These are phyloP conservation scores for Cataglyphis cursor DNA, from an alignment of 2,888 invertebrate genomes.

Conservation along the genomic window DNA sequence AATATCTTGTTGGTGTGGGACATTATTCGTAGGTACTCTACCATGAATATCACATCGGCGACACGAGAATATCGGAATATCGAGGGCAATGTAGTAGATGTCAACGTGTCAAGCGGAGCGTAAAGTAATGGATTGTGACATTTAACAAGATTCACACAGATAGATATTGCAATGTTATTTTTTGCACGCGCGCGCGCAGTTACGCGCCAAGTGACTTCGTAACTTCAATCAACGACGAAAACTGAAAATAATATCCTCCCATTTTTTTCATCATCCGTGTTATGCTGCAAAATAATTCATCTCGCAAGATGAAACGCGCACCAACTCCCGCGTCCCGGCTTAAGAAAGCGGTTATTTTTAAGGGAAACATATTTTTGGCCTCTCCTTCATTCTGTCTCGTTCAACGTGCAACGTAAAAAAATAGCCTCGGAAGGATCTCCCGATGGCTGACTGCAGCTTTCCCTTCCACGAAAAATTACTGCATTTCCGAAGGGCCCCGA, in stretches of 20 bases:
- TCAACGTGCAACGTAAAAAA: slow-evolving; percentile 38
- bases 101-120: slow-evolving; percentile 66
- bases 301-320: slow-evolving; percentile 11
- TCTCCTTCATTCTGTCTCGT: slow-evolving; percentile 12
- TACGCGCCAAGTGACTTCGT: not conserved
- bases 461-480: slow-evolving; percentile 54
- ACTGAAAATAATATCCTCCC: not conserved
- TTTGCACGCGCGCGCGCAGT: not conserved
- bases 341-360: slow-evolving; percentile 34
- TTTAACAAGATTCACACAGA: slow-evolving; percentile 44
- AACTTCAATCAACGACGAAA: not conserved
- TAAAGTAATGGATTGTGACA: slow-evolving; percentile 48
- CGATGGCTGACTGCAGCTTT: slow-evolving; percentile 32
- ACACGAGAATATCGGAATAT: slow-evolving; percentile 66
- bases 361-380: slow-evolving; percentile 34
- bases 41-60: slow-evolving; percentile 59
- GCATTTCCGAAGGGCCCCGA: slow-evolving; percentile 48
- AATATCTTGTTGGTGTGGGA: slow-evolving; percentile 48
- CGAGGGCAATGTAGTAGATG: slow-evolving; percentile 59
- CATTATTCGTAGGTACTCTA: slow-evolving; percentile 39
- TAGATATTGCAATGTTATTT: slow-evolving; percentile 22
- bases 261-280: not conserved
- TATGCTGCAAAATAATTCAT: slow-evolving; percentile 13
- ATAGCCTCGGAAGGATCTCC: slow-evolving; percentile 9
- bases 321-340: not conserved